A percentile compares a stretch with the other conserved stretches of the same genome.
phyloP scores from a whole-genome alignment of 2,797 vertebrate genomes.

The Anguilla anguilla region DNA sequence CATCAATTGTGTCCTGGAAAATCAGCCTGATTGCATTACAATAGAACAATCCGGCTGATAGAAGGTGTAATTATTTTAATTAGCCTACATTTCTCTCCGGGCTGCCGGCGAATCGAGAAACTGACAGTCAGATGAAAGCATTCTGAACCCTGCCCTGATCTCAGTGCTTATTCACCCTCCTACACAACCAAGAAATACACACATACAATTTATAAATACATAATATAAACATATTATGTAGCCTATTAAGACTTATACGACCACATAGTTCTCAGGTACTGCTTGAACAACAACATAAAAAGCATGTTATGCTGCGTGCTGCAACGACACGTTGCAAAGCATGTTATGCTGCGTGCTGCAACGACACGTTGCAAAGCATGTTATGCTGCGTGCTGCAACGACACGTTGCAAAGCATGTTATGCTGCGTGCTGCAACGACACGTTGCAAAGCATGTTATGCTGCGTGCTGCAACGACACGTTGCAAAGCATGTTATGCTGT shows the following conservation, averaged over 20 bases:
- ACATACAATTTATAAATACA: not conserved
- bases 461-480: no score
- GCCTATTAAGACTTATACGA: not conserved
- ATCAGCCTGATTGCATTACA: not conserved
- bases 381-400: no score
- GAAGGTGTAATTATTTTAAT: not conserved
- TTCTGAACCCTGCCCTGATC: not conserved
- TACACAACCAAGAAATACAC: not conserved
- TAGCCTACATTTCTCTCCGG: conserved; percentile 1
- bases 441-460: no score
- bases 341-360: no score
- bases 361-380: no score
- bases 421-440: not conserved
- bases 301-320: not conserved
- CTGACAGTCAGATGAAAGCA: not conserved
- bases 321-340: no score
- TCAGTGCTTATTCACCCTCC: not conserved
- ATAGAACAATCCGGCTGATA: not conserved
- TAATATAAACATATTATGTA: not conserved
- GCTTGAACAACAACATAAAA: not conserved
- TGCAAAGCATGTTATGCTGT: no score
- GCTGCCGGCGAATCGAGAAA: not conserved
- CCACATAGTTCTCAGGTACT: not conserved
- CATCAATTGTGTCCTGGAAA: not conserved
- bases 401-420: not conserved